Evolutionary conservation across 2,888 invertebrate genomes (phyloP), one percentile per base, ranked within the genome.

Genomic region (Leptinotarsa rubiginosa): DNA sequence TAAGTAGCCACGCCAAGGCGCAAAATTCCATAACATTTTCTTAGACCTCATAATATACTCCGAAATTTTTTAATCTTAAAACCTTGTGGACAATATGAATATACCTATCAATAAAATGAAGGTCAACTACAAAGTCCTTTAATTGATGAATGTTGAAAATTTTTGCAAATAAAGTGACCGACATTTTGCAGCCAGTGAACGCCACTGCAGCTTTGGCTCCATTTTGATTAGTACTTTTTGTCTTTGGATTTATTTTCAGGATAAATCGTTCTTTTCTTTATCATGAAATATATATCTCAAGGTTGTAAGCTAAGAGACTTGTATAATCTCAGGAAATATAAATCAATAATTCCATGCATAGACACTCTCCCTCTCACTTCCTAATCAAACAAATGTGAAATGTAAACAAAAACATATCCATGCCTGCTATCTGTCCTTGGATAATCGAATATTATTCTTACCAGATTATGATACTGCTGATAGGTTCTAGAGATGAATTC

Each of bases 391-490:
- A 65, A 68, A 47, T 56, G 66, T 47, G 22, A 41, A 73, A 73
- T 75, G 75, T 75, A 75, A 75, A 75, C 75, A 75, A 75, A 75
- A 75, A 75, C 73, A 75, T 73, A 50, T 41, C 62, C 72, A 75
- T 52, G 75, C 70, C 50, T 70, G 22, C 69, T 56, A 54, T 69
- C 20, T 65, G 47, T 49, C 52, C 49, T 50, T 52, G 25, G 49
- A 49, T 65, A 49, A 65, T 41, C 47, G 20, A 49, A 65, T 65
- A 20, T 4, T 50, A 16, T 22, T 25, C 67, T 67, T 49, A 67
- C 52, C 67, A 67, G 31, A 22, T 56, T 67, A 52, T 25, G 13
- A 25, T 15, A 47, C 65, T 65, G 47, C 22, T 31, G 41, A 62
- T 25, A n/a, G 12, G 1, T 62, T 4, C 16, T 62, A 31, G 15